Percentiles rank a stretch among this genome's conserved stretches.
Conservation (phyloP, 2,888 invertebrate genomes). For the Coecobrya sp. region DNA sequence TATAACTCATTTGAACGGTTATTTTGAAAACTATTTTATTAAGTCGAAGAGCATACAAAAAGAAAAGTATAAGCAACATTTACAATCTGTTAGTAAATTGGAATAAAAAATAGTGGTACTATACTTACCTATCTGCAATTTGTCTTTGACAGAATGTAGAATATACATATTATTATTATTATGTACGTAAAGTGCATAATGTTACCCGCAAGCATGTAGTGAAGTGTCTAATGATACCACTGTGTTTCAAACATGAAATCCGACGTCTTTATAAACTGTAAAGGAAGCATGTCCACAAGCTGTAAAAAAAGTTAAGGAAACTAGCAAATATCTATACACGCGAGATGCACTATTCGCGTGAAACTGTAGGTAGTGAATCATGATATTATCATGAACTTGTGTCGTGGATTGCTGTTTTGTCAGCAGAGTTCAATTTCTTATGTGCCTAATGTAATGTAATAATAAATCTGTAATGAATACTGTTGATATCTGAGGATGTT, state of each 20-base stretch:
- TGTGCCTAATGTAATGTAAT: constrained; percentile 58
- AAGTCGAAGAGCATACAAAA: not conserved
- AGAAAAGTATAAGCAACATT: not conserved
- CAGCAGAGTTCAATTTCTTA: constrained; percentile 18
- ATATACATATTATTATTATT: constrained; percentile 6
- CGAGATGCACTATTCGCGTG: not conserved
- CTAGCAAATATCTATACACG: not conserved
- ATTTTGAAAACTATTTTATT: constrained; percentile 15
- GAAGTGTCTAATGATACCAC: constrained; percentile 58
- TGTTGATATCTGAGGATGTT: constrained; percentile 52
- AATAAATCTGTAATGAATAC: constrained; percentile 67
- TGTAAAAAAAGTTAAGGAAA: constrained; percentile 68
- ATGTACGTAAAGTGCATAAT: not conserved
- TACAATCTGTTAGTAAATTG: not conserved
- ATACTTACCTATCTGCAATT: constrained; percentile 35
- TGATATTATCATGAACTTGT: not conserved
- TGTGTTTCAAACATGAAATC: constrained; percentile 31
- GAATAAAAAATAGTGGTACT: not conserved
- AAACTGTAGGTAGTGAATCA: constrained; percentile 29
- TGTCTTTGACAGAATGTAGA: constrained; percentile 64
- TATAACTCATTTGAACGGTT: constrained; percentile 61
- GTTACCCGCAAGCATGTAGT: constrained; percentile 4
- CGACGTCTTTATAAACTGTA: constrained; percentile 66
- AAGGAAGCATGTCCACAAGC: constrained; percentile 73
- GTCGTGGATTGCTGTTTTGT: not conserved